A percentile compares a stretch with the other conserved stretches of the same genome.
Evolutionary conservation across 2,113 vertebrate species (phyloP).

Genomic region (Bothrops jararaca): DNA sequence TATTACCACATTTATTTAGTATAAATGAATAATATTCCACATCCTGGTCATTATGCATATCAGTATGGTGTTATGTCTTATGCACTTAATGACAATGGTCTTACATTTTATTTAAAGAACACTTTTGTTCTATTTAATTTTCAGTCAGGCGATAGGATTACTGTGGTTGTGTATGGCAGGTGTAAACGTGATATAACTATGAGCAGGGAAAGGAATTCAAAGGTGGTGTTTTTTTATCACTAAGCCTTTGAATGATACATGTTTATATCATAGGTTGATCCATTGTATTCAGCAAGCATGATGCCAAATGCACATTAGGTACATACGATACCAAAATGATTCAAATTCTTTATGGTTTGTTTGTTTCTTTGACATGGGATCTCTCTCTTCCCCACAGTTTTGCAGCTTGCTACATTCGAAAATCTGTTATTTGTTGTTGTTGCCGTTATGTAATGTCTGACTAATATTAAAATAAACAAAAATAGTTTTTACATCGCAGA

Average conservation of each 20-base stretch:
- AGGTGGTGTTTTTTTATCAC: neutral
- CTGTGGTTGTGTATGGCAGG: constrained; percentile 35
- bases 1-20: constrained; percentile 34
- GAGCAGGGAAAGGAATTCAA: constrained; percentile 18
- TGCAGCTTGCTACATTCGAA: constrained; percentile 56
- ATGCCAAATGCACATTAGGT: constrained; percentile 49
- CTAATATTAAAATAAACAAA: neutral
- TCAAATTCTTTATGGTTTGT: constrained; percentile 44
- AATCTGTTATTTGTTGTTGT: neutral
- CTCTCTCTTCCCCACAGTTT: constrained; percentile 15
- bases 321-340: constrained; percentile 52
- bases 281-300: constrained; percentile 40
- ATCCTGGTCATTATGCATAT: constrained; percentile 58
- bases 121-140: constrained; percentile 69
- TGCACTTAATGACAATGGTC: constrained; percentile 68
- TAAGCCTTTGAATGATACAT: neutral
- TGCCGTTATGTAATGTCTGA: neutral
- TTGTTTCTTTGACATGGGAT: constrained; percentile 51
- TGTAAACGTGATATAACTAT: constrained; percentile 33
- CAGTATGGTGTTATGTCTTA: constrained; percentile 62
- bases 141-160: constrained; percentile 51
- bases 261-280: constrained; percentile 18
- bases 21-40: constrained; percentile 30
- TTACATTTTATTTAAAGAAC: constrained; percentile 66
- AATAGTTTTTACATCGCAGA: neutral